Conservation (phyloP, 2,888 invertebrate species). For the Pelosia muscerda region DNA sequence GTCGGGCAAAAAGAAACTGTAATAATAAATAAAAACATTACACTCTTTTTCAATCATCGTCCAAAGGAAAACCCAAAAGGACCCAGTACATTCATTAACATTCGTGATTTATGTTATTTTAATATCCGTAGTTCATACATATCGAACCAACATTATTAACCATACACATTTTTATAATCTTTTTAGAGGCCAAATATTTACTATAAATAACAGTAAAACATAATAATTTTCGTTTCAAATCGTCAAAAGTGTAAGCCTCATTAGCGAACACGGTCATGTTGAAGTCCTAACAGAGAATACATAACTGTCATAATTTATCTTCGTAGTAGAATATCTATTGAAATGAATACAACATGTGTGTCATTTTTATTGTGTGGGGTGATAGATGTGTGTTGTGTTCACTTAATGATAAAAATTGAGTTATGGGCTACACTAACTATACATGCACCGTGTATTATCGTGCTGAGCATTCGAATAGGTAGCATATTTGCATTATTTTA, state of each 20-base stretch:
- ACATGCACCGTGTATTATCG: too few relatives aligned
- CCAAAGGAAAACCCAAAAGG: too few relatives aligned
- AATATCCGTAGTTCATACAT: too few relatives aligned
- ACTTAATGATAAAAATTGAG: not conserved
- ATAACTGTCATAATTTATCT: not conserved
- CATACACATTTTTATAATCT: not conserved
- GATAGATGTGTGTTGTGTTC: not conserved
- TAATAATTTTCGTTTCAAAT: not conserved
- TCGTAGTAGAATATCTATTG: not conserved
- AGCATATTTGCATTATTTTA: too few relatives aligned
- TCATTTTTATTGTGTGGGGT: conserved; percentile 1
- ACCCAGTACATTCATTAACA: too few relatives aligned
- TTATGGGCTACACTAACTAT: too few relatives aligned
- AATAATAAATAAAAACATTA: too few relatives aligned
- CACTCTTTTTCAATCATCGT: too few relatives aligned
- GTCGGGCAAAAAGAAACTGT: too few relatives aligned
- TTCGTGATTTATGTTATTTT: too few relatives aligned
- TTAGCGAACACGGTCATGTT: not conserved
- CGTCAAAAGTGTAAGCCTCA: not conserved
- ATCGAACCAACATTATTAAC: too few relatives aligned
- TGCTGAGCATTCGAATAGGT: too few relatives aligned
- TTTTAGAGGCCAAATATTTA: not conserved
- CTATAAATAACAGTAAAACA: not conserved
- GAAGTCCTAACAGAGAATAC: not conserved
- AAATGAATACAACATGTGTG: conserved; percentile 4